A percentile compares a stretch with the other conserved stretches of the same genome.
phyloP scores from a whole-genome alignment of 2,888 invertebrate species.

The Neoitamus cyanurus region DNA sequence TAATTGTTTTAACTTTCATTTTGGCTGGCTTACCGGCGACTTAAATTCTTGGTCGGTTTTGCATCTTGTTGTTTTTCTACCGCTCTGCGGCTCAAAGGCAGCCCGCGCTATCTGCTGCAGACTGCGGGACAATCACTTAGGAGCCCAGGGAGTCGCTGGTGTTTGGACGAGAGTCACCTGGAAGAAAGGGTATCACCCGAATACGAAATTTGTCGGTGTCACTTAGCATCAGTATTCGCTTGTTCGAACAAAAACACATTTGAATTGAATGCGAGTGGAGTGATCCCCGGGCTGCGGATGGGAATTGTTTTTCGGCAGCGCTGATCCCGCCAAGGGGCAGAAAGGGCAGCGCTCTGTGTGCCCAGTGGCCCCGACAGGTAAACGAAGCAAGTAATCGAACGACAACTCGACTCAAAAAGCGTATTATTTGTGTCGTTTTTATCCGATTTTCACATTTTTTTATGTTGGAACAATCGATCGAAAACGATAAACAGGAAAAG shows the following conservation, averaged over 20 bases:
- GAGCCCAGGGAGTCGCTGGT: neutral
- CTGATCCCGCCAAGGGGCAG: neutral
- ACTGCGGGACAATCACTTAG: slow-evolving; percentile 9
- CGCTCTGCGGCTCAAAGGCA: neutral
- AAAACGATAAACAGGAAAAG: slow-evolving; percentile 2
- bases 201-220: slow-evolving; percentile 43
- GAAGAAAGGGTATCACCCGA: slow-evolving; percentile 36
- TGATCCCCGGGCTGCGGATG: slow-evolving; percentile 17
- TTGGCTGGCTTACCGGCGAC: neutral
- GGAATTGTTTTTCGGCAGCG: slow-evolving; percentile 9
- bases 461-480: slow-evolving; percentile 20
- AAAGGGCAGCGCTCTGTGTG: neutral
- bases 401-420: slow-evolving; percentile 37
- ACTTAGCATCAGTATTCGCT: slow-evolving; percentile 22
- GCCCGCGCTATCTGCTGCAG: neutral
- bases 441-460: slow-evolving; percentile 30
- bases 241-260: slow-evolving; percentile 39
- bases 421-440: slow-evolving; percentile 41
- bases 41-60: slow-evolving; percentile 1
- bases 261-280: slow-evolving; percentile 39
- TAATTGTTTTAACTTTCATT: slow-evolving; percentile 43
- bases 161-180: slow-evolving; percentile 12
- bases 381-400: slow-evolving; percentile 12
- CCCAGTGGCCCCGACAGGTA: neutral
- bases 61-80: slow-evolving; percentile 23